Evolutionary conservation across 2,888 invertebrate species (phyloP).

Genomic region (Himalopsyche tibetana): DNA sequence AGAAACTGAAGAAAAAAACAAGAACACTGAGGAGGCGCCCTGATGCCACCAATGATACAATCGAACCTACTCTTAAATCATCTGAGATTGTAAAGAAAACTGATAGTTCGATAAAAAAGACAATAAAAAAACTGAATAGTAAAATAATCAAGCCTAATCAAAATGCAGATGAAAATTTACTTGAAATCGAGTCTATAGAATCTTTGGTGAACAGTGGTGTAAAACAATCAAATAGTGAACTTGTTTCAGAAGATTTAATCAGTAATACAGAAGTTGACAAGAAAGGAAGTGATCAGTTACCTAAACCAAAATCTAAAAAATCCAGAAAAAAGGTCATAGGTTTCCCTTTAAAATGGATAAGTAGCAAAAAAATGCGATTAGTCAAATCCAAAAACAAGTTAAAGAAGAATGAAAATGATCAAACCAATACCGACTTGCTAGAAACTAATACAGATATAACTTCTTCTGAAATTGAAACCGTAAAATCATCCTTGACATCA

Average conservation of each 20-base stretch:
- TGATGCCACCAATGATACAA: conserved; percentile 54
- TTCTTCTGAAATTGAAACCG: neutral
- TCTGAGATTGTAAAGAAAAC: neutral
- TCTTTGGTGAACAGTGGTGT: neutral
- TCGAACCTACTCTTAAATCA: neutral
- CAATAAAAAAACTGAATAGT: neutral
- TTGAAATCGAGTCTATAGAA: conserved; percentile 27
- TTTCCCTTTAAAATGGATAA: conserved; percentile 62
- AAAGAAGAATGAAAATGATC: neutral
- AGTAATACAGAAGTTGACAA: conserved; percentile 31
- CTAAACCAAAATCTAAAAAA: conserved; percentile 52
- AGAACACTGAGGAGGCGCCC: conserved; percentile 58
- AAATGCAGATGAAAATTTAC: conserved; percentile 31
- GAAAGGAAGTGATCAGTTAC: conserved; percentile 41
- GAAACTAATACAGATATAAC: neutral
- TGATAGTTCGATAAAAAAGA: neutral
- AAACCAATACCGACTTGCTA: neutral
- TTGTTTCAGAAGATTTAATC: neutral
- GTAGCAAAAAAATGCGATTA: conserved; percentile 56
- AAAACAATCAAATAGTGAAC: neutral
- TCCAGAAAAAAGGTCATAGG: conserved; percentile 46
- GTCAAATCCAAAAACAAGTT: conserved; percentile 25
- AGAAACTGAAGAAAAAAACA: conserved; percentile 55
- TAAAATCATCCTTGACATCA: neutral
- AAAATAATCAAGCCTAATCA: conserved; percentile 9